phyloP scores from a whole-genome alignment of 2,113 vertebrate genomes.

The Syrrhaptes paradoxus region DNA sequence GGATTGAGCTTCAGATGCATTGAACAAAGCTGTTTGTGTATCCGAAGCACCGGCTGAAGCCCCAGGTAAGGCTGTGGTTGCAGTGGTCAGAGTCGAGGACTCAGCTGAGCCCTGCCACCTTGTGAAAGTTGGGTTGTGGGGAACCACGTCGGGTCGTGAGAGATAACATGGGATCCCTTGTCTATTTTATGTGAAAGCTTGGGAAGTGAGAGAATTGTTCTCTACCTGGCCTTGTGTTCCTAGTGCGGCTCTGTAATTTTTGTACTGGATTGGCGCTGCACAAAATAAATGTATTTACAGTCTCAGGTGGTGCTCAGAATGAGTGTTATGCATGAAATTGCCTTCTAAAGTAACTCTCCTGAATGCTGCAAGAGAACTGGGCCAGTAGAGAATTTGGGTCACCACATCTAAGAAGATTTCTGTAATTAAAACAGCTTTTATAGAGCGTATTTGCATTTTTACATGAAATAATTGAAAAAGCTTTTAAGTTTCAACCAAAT shows the following conservation, averaged over 20 bases:
- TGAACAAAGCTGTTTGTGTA: background rate
- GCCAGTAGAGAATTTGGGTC: background rate
- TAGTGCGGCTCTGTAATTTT: background rate
- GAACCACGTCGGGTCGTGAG: rapidly evolving
- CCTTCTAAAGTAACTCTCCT: background rate
- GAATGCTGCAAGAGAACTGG: background rate
- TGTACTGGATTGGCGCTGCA: background rate
- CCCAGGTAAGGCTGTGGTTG: background rate
- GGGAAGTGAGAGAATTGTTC: background rate
- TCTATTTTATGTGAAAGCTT: background rate
- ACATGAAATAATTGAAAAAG: background rate
- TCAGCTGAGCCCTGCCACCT: background rate
- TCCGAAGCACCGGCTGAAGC: background rate
- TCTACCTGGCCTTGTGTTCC: background rate
- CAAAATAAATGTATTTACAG: background rate
- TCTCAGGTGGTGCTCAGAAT: background rate
- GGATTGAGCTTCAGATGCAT: background rate
- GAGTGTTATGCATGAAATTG: background rate
- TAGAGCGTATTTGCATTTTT: background rate
- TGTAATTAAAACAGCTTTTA: background rate
- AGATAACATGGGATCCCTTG: background rate
- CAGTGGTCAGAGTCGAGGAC: background rate
- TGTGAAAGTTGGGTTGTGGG: background rate
- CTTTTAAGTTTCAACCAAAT: background rate
- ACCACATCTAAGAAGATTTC: background rate